phyloP scores from a whole-genome alignment of 1,140 invertebrate genomes.

The Aporrectodea caliginosa region DNA sequence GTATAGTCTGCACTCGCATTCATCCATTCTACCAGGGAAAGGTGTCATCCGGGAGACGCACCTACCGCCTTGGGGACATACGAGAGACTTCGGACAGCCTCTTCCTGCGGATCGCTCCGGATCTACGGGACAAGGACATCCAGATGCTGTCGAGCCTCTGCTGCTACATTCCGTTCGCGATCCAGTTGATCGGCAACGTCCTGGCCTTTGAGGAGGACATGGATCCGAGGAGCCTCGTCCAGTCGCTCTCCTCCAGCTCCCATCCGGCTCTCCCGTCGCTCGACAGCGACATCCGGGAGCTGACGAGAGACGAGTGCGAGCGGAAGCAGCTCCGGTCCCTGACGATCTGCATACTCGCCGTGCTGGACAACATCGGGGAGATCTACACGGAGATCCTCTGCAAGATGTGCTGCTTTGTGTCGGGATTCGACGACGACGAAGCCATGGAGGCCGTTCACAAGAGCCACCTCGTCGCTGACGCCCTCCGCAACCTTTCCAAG shows the following conservation, averaged over 20 bases:
- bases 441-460: background rate
- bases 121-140: constrained; percentile 26
- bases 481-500: background rate
- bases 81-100: constrained; percentile 10
- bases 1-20: constrained; percentile 16
- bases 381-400: background rate
- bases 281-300: background rate
- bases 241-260: background rate
- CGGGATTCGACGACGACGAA: background rate
- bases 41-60: background rate
- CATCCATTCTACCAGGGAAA: constrained; percentile 17
- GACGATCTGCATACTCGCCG: background rate
- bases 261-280: background rate
- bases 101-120: constrained; percentile 13
- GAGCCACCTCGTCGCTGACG: background rate
- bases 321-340: background rate
- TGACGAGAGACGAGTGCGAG: constrained; percentile 11
- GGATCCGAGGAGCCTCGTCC: constrained; percentile 16
- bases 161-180: background rate
- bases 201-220: constrained; percentile 19
- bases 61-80: constrained; percentile 1
- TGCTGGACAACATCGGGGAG: constrained; percentile 1
- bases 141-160: constrained; percentile 1
- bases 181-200: constrained; percentile 8
- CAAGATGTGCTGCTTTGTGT: background rate